These are phyloP conservation scores for Thamnophis sirtalis DNA, from an alignment of 2,113 vertebrate genomes.

Conservation along the genomic window DNA sequence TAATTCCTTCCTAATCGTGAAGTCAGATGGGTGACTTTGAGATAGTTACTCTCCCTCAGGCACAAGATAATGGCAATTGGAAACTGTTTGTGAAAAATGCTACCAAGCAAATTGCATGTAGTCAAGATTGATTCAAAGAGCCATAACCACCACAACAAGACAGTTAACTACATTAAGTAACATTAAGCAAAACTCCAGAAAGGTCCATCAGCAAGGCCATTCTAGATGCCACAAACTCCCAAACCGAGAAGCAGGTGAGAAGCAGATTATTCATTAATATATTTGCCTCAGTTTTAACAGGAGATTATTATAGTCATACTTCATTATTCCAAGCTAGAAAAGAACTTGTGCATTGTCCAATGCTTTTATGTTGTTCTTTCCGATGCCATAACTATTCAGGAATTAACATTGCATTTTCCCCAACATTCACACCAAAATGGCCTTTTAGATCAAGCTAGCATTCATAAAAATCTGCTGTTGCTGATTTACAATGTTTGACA, in stretches of 20 bases:
- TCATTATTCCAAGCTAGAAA: neutral
- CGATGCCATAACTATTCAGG: neutral
- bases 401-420: neutral
- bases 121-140: neutral
- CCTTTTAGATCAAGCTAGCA: neutral
- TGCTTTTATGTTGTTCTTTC: neutral
- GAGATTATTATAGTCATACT: neutral
- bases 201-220: neutral
- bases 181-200: neutral
- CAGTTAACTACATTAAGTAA: neutral
- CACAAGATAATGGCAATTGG: neutral
- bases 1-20: neutral
- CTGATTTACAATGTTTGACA: neutral
- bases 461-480: neutral
- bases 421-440: neutral
- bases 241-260: neutral
- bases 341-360: neutral
- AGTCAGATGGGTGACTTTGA: neutral
- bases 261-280: accelerated
- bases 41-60: neutral
- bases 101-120: neutral
- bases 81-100: neutral
- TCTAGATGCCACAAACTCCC: neutral
- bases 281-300: neutral
- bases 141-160: neutral